Percentiles rank a stretch among this genome's conserved stretches.
These are phyloP conservation scores for Atherinosoma microstoma DNA, from an alignment of 2,797 vertebrate species.

Conservation along the genomic window DNA sequence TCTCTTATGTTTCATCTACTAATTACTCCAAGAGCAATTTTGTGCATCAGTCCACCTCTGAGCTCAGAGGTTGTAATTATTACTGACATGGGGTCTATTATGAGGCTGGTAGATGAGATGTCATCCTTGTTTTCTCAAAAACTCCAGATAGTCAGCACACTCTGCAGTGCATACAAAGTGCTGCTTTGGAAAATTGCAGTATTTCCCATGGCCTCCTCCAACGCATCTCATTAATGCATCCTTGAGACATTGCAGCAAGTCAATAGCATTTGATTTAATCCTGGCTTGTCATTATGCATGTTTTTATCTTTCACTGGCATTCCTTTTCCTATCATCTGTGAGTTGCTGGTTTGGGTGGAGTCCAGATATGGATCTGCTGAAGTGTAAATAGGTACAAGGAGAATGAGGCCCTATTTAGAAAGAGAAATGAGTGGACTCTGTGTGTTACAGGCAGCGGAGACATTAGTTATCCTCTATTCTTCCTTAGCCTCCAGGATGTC, in stretches of 20 bases:
- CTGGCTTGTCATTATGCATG: slow-evolving; percentile 63
- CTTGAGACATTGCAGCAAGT: slow-evolving; percentile 59
- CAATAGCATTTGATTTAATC: slow-evolving; percentile 69
- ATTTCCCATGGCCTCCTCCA: slow-evolving; percentile 66
- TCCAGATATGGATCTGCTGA: slow-evolving; percentile 77
- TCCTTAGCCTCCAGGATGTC: slow-evolving; percentile 68
- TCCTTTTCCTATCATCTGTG: slow-evolving; percentile 46
- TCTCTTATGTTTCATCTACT: slow-evolving; percentile 58
- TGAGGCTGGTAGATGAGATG: slow-evolving; percentile 50
- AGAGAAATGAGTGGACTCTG: slow-evolving; percentile 63
- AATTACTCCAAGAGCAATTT: slow-evolving; percentile 66
- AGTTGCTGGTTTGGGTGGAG: slow-evolving; percentile 62
- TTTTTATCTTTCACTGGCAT: slow-evolving; percentile 57
- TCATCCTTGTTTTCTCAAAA: slow-evolving; percentile 43
- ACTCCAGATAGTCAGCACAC: slow-evolving; percentile 46
- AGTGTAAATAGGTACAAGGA: slow-evolving; percentile 69
- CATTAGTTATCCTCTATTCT: slow-evolving; percentile 72
- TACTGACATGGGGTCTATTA: slow-evolving; percentile 57
- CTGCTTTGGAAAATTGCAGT: slow-evolving; percentile 44
- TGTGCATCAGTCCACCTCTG: slow-evolving; percentile 63
- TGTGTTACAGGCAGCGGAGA: slow-evolving; percentile 57
- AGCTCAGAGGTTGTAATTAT: slow-evolving; percentile 62
- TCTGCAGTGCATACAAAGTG: slow-evolving; percentile 60
- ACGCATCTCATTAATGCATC: slow-evolving; percentile 58
- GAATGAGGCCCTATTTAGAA: slow-evolving; percentile 60